Base-by-base conservation (phyloP, 2,888 invertebrate species). In the Drosophila dives region DNA sequence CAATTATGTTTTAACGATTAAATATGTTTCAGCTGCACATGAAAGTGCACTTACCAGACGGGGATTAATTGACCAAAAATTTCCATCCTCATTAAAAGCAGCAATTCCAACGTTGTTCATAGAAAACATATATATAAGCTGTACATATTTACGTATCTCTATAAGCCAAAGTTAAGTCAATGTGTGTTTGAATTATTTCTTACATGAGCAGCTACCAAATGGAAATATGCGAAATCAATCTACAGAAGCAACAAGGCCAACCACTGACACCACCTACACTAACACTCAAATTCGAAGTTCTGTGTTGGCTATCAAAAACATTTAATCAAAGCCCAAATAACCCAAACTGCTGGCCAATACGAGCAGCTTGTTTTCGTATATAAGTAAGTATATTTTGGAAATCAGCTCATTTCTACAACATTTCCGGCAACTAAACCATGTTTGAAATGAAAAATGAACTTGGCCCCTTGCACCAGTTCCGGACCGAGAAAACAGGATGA, bases 391-490 rank as follows among this genome's bases (percentile, higher is more conserved):
- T 78, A 78, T 78, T 80, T 72, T 77, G 73, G 77, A 77, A 81
- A 90, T 86, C 85, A 89, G 90, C 90, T 90, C 89, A 86, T 87
- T 87, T 89, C 86, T 75, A 79, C 90, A 88, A 90, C 86, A 90
- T 87, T 88, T 87, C 90, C 90, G 89, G 90, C 80, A 77, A 78
- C 87, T 83, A 81, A 86, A 80, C 89, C 86, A 89, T 87, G 89
- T 75, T 86, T 80, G 74, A 89, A 90, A 87, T 87, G 90, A 87
- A 89, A 87, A 87, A 90, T 90, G 86, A 90, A 87, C 82, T 83
- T 83, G 75, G 63, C 58, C 54, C 38, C 36, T 26, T 20, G 45
- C 60, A 61, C 26, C 55, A 42, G 15, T 50, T 49, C 48, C 49
- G 50, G 42, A 49, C 50, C 45, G 6, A 53, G 36, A 20, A 38